phyloP scores from a whole-genome alignment of 1,140 invertebrate genomes.

The Dinothrombium tinctorium region DNA sequence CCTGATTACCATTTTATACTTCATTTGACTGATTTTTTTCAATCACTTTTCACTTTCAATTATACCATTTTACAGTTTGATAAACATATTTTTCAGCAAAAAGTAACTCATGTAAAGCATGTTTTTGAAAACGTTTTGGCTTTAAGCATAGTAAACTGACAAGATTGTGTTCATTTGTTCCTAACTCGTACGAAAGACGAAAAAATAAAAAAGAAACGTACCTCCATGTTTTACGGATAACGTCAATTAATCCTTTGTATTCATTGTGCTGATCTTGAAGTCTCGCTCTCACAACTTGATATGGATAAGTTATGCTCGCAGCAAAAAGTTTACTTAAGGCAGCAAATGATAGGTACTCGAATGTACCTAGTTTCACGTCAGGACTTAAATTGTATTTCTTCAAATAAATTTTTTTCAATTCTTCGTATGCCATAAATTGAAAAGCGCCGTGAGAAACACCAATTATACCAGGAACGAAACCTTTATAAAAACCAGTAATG shows the following conservation, averaged over 20 bases:
- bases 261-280: conserved; percentile 83
- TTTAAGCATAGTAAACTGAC: no score
- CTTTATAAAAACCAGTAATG: conserved; percentile 49
- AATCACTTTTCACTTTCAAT: no score
- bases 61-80: no score
- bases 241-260: conserved; percentile 63
- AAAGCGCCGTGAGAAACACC: conserved; percentile 92
- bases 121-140: no score
- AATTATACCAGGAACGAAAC: conserved; percentile 87
- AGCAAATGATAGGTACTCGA: conserved; percentile 73
- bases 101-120: no score
- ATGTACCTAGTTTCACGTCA: conserved; percentile 61
- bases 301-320: conserved; percentile 79
- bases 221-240: conserved; percentile 64
- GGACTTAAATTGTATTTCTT: conserved; percentile 46
- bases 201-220: conserved; percentile 15
- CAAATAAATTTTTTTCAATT: conserved; percentile 84
- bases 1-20: no score
- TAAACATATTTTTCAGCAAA: no score
- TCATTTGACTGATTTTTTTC: no score
- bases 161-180: no score
- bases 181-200: no score
- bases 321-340: conserved; percentile 85
- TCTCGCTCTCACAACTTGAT: conserved; percentile 78
- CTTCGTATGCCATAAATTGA: conserved; percentile 97